A percentile compares a stretch with the other conserved stretches of the same genome.
Conservation (phyloP, 2,113 vertebrate genomes). For the Ictalurus punctatus region DNA sequence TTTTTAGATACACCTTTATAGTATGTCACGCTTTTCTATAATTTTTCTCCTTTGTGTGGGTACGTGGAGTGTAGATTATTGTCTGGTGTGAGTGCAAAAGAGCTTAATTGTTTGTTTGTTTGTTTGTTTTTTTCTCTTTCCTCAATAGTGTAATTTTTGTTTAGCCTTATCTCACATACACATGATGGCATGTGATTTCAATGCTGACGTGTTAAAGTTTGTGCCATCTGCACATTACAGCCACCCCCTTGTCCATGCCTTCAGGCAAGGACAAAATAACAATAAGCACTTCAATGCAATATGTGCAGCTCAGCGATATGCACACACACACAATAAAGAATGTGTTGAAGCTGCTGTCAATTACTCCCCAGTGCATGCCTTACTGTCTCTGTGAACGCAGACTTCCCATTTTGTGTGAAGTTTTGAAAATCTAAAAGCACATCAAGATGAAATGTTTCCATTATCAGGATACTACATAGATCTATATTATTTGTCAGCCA, state of each 20-base stretch:
- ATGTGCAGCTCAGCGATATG: constrained; percentile 44
- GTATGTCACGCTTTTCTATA: constrained; percentile 39
- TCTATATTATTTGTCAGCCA: constrained; percentile 29
- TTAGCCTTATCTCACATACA: constrained; percentile 57
- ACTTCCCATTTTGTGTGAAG: constrained; percentile 55
- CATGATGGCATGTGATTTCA: constrained; percentile 68
- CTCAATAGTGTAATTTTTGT: constrained; percentile 55
- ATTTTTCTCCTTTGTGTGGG: constrained; percentile 51
- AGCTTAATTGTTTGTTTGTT: constrained; percentile 61
- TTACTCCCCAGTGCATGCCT: constrained; percentile 55
- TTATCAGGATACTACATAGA: background rate
- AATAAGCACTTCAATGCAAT: constrained; percentile 57
- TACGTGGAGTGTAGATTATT: constrained; percentile 55
- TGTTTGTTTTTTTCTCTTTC: background rate
- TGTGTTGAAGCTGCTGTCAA: constrained; percentile 49
- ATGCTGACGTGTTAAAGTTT: constrained; percentile 52
- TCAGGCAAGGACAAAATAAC: constrained; percentile 66
- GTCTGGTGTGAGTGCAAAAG: constrained; percentile 54
- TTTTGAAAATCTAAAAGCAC: constrained; percentile 46
- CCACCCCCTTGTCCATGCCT: constrained; percentile 59
- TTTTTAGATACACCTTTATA: no score
- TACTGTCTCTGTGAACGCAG: constrained; percentile 59
- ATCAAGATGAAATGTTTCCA: constrained; percentile 32
- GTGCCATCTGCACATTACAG: constrained; percentile 61
- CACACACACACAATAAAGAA: background rate